These are phyloP conservation scores for Aurelia aurita complex sp. Pacific DNA, from an alignment of 30 jellyfish, hydroid and myxozoan genomes.

Conservation along the genomic window DNA sequence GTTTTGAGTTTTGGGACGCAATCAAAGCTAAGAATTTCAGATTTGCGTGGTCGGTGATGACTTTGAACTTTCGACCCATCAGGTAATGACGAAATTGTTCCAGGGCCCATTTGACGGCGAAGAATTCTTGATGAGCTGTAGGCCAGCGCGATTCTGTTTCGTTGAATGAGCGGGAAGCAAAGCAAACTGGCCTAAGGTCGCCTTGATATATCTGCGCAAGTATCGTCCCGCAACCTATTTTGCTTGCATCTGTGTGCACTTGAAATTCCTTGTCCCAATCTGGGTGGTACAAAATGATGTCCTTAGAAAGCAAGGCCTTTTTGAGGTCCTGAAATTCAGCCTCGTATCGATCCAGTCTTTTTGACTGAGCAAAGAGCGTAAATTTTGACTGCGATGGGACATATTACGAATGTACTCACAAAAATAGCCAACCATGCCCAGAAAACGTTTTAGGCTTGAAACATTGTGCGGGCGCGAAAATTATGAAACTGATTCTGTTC, in stretches of 20 bases:
- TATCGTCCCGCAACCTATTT: constrained; percentile 32
- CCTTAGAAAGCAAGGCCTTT: constrained; percentile 13
- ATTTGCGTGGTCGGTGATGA: no score
- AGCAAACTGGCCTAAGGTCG: constrained; percentile 11
- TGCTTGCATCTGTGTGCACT: constrained; percentile 37
- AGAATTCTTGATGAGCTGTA: constrained; percentile 28
- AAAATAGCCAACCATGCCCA: constrained; percentile 42
- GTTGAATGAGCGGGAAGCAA: constrained; percentile 18
- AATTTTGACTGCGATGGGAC: background rate
- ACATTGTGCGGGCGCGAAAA: constrained; percentile 6
- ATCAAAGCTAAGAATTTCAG: no score
- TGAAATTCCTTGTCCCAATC: constrained; percentile 10
- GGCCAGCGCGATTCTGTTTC: constrained; percentile 29
- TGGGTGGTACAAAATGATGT: constrained; percentile 30
- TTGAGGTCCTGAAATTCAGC: constrained; percentile 14
- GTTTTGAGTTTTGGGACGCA: no score
- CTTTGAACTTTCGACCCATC: constrained; percentile 27
- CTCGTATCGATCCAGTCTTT: constrained; percentile 18
- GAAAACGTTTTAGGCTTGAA: constrained; percentile 11
- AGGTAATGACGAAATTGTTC: constrained; percentile 50
- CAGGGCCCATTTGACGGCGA: constrained; percentile 50
- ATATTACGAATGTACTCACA: constrained; percentile 18
- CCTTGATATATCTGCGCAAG: constrained; percentile 4
- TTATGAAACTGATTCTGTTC: constrained; percentile 10
- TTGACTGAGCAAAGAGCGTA: constrained; percentile 9